Percentiles rank a stretch among this genome's conserved stretches.
Conservation (phyloP, 2,797 vertebrate genomes). For the Pipistrellus pygmaeus region DNA sequence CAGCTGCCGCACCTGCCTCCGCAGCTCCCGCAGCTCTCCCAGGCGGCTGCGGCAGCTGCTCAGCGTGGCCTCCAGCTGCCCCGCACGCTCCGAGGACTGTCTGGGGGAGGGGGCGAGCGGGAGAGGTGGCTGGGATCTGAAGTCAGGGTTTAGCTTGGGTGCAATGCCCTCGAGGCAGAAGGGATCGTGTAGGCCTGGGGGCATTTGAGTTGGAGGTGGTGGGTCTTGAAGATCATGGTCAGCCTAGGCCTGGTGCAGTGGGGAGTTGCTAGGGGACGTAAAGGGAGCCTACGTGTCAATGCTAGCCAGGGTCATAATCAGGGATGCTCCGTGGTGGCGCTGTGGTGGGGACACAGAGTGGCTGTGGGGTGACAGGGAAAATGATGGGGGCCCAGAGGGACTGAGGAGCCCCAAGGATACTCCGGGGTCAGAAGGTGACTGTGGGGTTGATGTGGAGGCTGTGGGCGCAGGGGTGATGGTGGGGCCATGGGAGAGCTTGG, state of each 20-base stretch:
- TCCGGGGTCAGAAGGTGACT: neutral
- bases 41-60: conserved; percentile 93
- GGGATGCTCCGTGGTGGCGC: neutral
- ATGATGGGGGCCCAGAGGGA: neutral
- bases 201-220: neutral
- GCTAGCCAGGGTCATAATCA: neutral
- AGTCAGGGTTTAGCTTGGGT: neutral
- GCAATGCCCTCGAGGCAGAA: neutral
- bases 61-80: conserved; percentile 92
- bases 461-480: neutral
- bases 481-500: neutral
- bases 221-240: neutral
- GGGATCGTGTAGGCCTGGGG: neutral
- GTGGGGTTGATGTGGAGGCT: neutral
- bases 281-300: neutral
- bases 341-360: neutral
- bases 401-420: neutral
- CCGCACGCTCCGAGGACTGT: conserved; percentile 94
- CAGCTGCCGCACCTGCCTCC: conserved; percentile 94
- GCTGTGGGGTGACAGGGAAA: no score
- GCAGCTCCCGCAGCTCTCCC: conserved; percentile 94
- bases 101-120: conserved; percentile 80
- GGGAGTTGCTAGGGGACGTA: neutral
- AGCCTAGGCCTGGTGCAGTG: neutral
- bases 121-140: neutral